Evolutionary conservation across 1,140 invertebrate genomes (phyloP), one percentile per base, ranked within the genome.

Genomic region (Drosophila cardini): DNA sequence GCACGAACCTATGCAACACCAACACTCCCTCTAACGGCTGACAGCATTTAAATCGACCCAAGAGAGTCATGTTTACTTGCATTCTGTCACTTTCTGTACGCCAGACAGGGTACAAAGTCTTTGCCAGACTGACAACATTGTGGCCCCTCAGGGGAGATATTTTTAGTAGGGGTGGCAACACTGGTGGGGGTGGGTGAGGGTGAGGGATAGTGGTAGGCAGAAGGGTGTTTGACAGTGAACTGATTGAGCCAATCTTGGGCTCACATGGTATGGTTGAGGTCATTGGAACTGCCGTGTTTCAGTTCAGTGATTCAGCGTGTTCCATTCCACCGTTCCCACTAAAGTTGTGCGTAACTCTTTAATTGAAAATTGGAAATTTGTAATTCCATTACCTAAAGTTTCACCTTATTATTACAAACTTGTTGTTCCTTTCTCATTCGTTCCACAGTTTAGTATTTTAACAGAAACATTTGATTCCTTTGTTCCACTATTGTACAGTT

Each of bases 41-140:
- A 3, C 7, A 18, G 11, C 55, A 58, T 52, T 67, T 62, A 67
- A 72, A 67, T 72, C 62, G 62, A 67, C 70, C 50, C 70, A 34
- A 48, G 53, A 15, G 70, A 56, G 34, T 65, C 30, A 48, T 62
- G 60, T 71, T 64, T 55, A 72, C 69, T 64, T 65, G 70, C 70
- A 67, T 52, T 67, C 62, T 67, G 70, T 67, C 69, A 64, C 52
- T 64, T 50, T 32, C 34, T 36, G 38, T 46, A n/a, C 48, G 10
- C 10, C 30, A 52, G 48, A 32, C 48, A 36, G 11, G 26, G n/a
- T 2, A 15, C 18, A 6, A 9, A 21, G 38, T 40, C n/a, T 13
- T 26, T 40, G 10, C 9, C 36, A 38, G 36, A 38, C 36, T 38
- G 11, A 13, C 7, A 16, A 57, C n/a, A n/a, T 9, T 2, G 2